Conservation (phyloP, 2,113 vertebrate genomes). For the Lanius collurio region DNA sequence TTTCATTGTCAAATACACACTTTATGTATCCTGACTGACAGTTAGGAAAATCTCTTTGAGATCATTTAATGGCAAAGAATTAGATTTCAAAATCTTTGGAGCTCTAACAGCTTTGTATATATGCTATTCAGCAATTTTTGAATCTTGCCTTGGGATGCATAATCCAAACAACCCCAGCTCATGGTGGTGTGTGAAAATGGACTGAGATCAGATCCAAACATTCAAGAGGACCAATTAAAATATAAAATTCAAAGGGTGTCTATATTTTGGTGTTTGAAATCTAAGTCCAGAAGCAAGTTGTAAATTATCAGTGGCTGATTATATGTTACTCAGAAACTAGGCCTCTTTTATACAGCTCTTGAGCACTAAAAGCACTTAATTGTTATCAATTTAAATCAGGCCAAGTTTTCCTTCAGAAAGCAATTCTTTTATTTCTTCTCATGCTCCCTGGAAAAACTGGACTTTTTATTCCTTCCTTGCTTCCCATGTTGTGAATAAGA, state of each 20-base stretch:
- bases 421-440: not conserved
- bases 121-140: not conserved
- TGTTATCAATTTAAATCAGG: not conserved
- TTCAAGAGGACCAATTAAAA: constrained; percentile 10
- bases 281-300: not conserved
- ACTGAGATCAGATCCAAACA: not conserved
- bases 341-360: not conserved
- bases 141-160: not conserved
- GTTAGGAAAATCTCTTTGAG: not conserved
- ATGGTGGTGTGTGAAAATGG: constrained; percentile 12
- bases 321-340: not conserved
- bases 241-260: not conserved
- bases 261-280: not conserved
- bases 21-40: not conserved
- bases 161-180: constrained; percentile 14
- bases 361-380: not conserved
- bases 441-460: not conserved
- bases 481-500: constrained; percentile 20
- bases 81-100: not conserved
- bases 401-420: not conserved
- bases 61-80: not conserved
- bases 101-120: not conserved
- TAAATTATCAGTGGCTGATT: not conserved
- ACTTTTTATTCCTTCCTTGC: not conserved
- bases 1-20: not conserved